A percentile compares a stretch with the other conserved stretches of the same genome.
Conservation (phyloP, 2,113 vertebrate species). For the Aphyosemion australe region DNA sequence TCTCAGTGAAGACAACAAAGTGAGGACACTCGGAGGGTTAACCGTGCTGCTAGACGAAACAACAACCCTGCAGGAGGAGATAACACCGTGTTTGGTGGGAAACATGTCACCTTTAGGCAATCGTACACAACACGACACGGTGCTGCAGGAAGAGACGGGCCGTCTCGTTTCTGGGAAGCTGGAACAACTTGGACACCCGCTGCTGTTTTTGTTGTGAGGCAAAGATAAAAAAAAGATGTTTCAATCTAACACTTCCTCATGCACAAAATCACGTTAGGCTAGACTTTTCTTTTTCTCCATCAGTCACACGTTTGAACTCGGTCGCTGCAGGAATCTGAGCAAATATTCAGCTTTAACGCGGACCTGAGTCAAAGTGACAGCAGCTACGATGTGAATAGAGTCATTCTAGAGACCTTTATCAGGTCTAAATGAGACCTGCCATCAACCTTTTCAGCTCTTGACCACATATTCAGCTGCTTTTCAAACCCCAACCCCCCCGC, state of each 20-base stretch:
- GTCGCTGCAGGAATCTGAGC: not conserved
- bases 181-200: not conserved
- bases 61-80: slow-evolving; percentile 18
- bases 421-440: slow-evolving; percentile 1
- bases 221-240: slow-evolving; percentile 9
- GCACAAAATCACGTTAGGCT: not conserved
- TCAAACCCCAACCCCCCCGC: slow-evolving; percentile 24
- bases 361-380: not conserved
- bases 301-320: not conserved
- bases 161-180: not conserved
- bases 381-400: not conserved
- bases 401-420: slow-evolving; percentile 1
- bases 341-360: too few relatives aligned
- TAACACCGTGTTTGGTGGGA: slow-evolving; percentile 4
- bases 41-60: slow-evolving; percentile 12
- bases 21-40: slow-evolving; percentile 40
- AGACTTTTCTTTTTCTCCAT: not conserved
- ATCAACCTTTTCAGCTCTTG: not conserved
- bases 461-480: slow-evolving; percentile 27
- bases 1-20: slow-evolving; percentile 25
- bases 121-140: not conserved
- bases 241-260: not conserved
- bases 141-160: slow-evolving; percentile 11
- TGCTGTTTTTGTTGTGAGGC: not conserved
- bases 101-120: slow-evolving; percentile 28